Evolutionary conservation across 1,140 invertebrate genomes (phyloP).

Genomic region (Drosophila arizonae): DNA sequence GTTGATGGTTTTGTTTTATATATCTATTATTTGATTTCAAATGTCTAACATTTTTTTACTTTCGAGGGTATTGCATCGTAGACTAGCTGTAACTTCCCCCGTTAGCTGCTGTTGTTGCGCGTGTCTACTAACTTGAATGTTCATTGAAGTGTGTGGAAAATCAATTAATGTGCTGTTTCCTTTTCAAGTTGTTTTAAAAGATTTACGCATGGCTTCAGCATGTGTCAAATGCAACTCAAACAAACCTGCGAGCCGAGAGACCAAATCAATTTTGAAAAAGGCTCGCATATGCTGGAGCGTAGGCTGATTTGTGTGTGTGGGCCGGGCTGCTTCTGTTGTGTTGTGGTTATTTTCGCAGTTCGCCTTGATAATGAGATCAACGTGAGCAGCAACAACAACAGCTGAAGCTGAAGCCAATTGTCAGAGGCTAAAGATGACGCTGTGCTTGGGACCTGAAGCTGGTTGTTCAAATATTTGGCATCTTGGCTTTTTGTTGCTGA

Average conservation of each 20-base stretch:
- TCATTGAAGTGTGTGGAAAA: slow-evolving; percentile 65
- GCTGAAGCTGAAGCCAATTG: slow-evolving; percentile 9
- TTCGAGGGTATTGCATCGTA: not conserved
- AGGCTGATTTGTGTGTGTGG: not conserved
- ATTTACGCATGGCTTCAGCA: slow-evolving; percentile 72
- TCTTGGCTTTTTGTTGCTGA: slow-evolving; percentile 52
- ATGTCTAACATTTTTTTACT: not conserved
- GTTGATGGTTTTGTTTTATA: not conserved
- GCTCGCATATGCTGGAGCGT: slow-evolving; percentile 5
- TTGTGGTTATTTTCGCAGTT: slow-evolving; percentile 47
- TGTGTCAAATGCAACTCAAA: slow-evolving; percentile 78
- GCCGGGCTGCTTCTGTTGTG: slow-evolving; percentile 15
- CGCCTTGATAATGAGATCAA: slow-evolving; percentile 74
- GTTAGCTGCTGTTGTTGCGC: slow-evolving; percentile 13
- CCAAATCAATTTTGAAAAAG: slow-evolving; percentile 64
- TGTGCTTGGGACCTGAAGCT: slow-evolving; percentile 24
- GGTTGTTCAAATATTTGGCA: slow-evolving; percentile 73
- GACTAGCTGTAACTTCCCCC: not conserved
- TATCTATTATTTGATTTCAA: no score
- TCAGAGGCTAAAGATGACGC: slow-evolving; percentile 2
- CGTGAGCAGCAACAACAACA: slow-evolving; percentile 48
- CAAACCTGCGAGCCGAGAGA: slow-evolving; percentile 54
- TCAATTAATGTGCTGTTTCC: slow-evolving; percentile 69
- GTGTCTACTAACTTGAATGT: slow-evolving; percentile 32
- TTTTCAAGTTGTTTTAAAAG: slow-evolving; percentile 63